Evolutionary conservation across 2,888 invertebrate genomes (phyloP).

Genomic region (Drosophila paracracens): DNA sequence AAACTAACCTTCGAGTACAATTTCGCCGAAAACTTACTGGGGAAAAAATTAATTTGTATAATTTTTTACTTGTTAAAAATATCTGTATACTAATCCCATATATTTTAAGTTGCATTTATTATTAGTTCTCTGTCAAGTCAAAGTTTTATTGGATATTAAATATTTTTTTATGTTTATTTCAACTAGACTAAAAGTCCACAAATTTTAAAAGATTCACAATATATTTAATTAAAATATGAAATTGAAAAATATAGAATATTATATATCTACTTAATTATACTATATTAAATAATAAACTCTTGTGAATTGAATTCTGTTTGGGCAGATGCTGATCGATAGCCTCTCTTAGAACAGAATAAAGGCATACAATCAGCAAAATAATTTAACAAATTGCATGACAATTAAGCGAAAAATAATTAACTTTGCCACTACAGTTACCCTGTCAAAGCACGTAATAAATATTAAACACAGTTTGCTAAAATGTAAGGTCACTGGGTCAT

Average conservation of each 20-base stretch:
- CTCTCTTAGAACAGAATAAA: not conserved
- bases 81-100: not conserved
- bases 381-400: conserved; percentile 44
- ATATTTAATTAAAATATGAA: not conserved
- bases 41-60: not conserved
- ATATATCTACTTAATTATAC: not conserved
- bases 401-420: conserved; percentile 31
- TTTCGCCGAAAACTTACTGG: not conserved
- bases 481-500: conserved; percentile 1
- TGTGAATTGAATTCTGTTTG: not conserved
- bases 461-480: not conserved
- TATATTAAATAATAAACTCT: not conserved
- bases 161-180: not conserved
- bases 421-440: not conserved
- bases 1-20: not conserved
- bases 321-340: not conserved
- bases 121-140: not conserved
- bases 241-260: not conserved
- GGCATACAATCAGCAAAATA: conserved; percentile 27
- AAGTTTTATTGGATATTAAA: not conserved
- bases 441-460: conserved; percentile 17
- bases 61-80: not conserved
- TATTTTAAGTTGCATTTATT: not conserved
- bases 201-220: not conserved
- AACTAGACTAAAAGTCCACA: too few relatives aligned